These are phyloP conservation scores for Cryptosula pallasiana DNA, from an alignment of 2,888 invertebrate species.

Conservation along the genomic window DNA sequence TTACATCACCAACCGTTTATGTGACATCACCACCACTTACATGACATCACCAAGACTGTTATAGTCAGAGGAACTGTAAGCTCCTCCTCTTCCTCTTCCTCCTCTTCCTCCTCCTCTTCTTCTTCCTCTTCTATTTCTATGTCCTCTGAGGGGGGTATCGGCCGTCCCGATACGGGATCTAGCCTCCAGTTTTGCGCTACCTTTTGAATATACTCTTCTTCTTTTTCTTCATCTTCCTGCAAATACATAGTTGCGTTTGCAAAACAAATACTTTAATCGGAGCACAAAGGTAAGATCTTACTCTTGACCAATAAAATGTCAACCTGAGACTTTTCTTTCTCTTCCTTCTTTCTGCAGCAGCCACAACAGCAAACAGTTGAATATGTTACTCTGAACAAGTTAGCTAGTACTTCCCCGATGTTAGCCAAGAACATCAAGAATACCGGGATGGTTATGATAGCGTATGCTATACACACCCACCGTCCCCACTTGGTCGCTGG, in stretches of 20 bases:
- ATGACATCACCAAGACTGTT: neutral
- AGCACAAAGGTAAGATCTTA: no score
- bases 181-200: conserved; percentile 8
- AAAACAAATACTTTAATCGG: no score
- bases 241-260: no score
- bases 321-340: conserved; percentile 2
- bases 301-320: neutral
- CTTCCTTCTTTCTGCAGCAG: conserved; percentile 37
- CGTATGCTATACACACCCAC: conserved; percentile 52
- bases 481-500: conserved; percentile 53
- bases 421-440: conserved; percentile 57
- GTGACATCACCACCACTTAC: no score
- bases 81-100: conserved; percentile 25
- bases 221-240: conserved; percentile 20
- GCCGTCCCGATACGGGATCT: conserved; percentile 10
- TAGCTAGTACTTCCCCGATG: conserved; percentile 57
- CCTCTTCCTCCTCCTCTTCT: conserved; percentile 25
- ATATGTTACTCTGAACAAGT: conserved; percentile 39
- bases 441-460: conserved; percentile 55
- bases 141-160: conserved; percentile 10
- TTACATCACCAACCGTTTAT: no score
- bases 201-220: conserved; percentile 18
- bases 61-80: conserved; percentile 11
- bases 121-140: conserved; percentile 24
- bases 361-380: conserved; percentile 44